Percentiles rank a stretch among this genome's conserved stretches.
phyloP scores from a whole-genome alignment of 2,888 invertebrate genomes.

The Plagiodera versicolora region DNA sequence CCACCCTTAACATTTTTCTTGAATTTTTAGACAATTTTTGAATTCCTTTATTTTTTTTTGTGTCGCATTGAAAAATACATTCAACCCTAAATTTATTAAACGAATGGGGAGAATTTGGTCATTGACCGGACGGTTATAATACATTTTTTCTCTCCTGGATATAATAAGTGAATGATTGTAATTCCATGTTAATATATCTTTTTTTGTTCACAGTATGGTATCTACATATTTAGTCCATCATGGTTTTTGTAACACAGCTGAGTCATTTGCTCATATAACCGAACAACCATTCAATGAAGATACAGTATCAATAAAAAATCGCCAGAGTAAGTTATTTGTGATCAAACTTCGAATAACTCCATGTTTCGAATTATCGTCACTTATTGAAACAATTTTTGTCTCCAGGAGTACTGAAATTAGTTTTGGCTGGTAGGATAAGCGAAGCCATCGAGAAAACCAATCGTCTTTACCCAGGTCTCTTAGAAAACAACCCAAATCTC shows the following conservation, averaged over 20 bases:
- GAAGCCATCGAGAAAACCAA: conserved; percentile 92
- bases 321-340: conserved; percentile 75
- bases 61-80: too few species aligned
- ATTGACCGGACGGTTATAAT: too few species aligned
- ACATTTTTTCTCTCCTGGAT: too few species aligned
- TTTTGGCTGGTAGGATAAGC: conserved; percentile 90
- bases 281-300: conserved; percentile 91
- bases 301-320: conserved; percentile 89
- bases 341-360: too few species aligned
- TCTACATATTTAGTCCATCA: conserved; percentile 97
- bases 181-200: background rate
- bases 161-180: too few species aligned
- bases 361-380: too few species aligned
- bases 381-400: conserved; percentile 15
- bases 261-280: conserved; percentile 90
- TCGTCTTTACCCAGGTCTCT: conserved; percentile 87
- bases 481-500: conserved; percentile 88
- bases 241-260: conserved; percentile 95
- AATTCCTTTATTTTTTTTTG: too few species aligned
- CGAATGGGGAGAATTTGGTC: too few species aligned
- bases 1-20: too few species aligned
- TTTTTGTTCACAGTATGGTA: conserved; percentile 73
- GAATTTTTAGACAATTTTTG: too few species aligned
- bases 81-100: too few species aligned
- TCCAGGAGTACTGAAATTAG: conserved; percentile 88